These are phyloP conservation scores for Matsumurasca onukii DNA, from an alignment of 1,140 invertebrate species.

Conservation along the genomic window DNA sequence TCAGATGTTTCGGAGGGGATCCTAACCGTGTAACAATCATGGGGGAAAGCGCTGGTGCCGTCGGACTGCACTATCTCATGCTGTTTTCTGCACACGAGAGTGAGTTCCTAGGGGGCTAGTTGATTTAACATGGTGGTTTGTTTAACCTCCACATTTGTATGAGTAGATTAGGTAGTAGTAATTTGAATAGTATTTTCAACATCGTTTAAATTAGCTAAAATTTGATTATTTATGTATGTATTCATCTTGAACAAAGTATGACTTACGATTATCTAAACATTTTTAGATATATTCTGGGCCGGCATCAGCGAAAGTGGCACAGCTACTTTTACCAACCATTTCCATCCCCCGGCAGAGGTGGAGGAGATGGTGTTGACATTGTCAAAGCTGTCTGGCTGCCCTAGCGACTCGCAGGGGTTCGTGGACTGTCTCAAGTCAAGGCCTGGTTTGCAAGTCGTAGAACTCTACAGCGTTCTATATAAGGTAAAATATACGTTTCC, in stretches of 20 bases:
- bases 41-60: slow-evolving; percentile 45
- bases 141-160: too few species aligned
- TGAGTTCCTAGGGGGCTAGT: too few species aligned
- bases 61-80: slow-evolving; percentile 46
- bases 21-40: slow-evolving; percentile 44
- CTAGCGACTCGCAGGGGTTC: background rate
- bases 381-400: background rate
- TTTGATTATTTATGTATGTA: too few species aligned
- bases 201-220: too few species aligned
- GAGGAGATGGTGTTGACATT: background rate
- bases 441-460: background rate
- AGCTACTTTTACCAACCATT: slow-evolving; percentile 23
- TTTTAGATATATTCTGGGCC: slow-evolving; percentile 30
- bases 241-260: too few species aligned
- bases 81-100: slow-evolving; percentile 42
- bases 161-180: too few species aligned
- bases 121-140: too few species aligned
- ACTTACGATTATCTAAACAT: too few species aligned
- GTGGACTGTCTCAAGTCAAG: background rate
- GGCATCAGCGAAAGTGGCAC: slow-evolving; percentile 32
- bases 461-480: background rate
- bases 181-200: too few species aligned
- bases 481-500: too few species aligned
- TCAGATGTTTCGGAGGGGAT: slow-evolving; percentile 50
- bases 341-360: background rate